phyloP scores from a whole-genome alignment of 2,113 vertebrate species.

The Oryzias celebensis region DNA sequence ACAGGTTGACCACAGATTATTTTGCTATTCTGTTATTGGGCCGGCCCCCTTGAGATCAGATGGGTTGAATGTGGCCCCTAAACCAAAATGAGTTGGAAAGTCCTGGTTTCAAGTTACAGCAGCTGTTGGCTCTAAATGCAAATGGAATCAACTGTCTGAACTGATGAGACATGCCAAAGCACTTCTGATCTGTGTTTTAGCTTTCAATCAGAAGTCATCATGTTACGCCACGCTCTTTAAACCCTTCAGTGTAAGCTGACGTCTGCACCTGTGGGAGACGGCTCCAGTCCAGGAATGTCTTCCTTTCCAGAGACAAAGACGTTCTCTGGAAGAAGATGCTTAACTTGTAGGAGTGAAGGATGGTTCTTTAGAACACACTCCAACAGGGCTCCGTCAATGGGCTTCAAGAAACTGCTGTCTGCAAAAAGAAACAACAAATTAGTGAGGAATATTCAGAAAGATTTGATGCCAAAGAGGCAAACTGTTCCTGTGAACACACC shows the following conservation, averaged over 20 bases:
- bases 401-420: constrained; percentile 81
- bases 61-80: too few species aligned
- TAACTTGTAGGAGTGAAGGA: constrained; percentile 63
- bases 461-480: constrained; percentile 28
- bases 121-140: too few species aligned
- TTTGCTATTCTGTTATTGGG: too few species aligned
- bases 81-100: too few species aligned
- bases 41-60: too few species aligned
- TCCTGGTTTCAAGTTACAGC: too few species aligned
- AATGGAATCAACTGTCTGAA: too few species aligned
- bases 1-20: too few species aligned
- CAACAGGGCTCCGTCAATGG: constrained; percentile 80
- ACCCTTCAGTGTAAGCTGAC: background rate
- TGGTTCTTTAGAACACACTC: constrained; percentile 80
- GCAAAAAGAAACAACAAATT: constrained; percentile 42
- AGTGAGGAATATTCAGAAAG: constrained; percentile 5
- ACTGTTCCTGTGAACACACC: constrained; percentile 17
- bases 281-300: constrained; percentile 80
- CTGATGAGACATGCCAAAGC: too few species aligned
- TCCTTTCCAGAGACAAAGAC: constrained; percentile 82
- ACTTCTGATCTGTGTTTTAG: too few species aligned
- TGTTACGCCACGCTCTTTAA: background rate
- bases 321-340: constrained; percentile 88
- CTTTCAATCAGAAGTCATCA: too few species aligned
- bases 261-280: constrained; percentile 16